Evolutionary conservation across 2,113 vertebrate genomes (phyloP), one percentile per base, ranked within the genome.

Genomic region (Craseonycteris thonglongyai): DNA sequence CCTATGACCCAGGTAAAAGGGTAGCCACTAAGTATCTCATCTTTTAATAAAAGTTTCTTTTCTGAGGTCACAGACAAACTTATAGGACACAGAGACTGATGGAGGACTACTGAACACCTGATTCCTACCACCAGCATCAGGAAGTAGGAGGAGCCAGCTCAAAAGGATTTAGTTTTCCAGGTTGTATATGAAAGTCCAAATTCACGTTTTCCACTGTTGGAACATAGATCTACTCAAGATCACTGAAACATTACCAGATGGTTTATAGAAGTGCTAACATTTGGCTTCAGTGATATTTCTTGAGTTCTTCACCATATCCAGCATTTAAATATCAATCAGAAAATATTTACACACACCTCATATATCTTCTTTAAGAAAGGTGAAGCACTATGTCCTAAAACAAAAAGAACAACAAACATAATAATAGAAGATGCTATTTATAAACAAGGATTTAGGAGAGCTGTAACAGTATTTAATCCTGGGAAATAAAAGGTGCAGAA

Each of bases 211-310:
- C 5, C 30, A 51, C 26, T 78, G 11, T 33, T 89, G 30, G 14
- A 40, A 66, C 13, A 38, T 22, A 65, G 1, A 81, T 9, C 45
- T 35, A 22, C 8, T 72, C 49, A 35, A 16, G 65, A 82, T 63
- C 56, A 68, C 10, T 24, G 40, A 90, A 76, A 92, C 33, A 22
- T 61, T 90, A 80, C 51, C 95, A 90, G 42, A 69, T 79, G 45
- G 63, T 28, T 90, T 72, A 8, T 16, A 61, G 10, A 47, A 92
- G n/a, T 90, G 38, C 4, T 42, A 78, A 90, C 45, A 83, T 89
- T 94, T 92, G 59, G 24, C 24, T 79, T 83, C 45, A 11, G 69
- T 28, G 51, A 56, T 33, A 56, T 69, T 79, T 87, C 59, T 90
- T 94, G 45, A 76, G 59, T 76, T n/a, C 28, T 84, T 65, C 56